Evolutionary conservation across 2,888 invertebrate species (phyloP).

Genomic region (Oegoconia quadripuncta): DNA sequence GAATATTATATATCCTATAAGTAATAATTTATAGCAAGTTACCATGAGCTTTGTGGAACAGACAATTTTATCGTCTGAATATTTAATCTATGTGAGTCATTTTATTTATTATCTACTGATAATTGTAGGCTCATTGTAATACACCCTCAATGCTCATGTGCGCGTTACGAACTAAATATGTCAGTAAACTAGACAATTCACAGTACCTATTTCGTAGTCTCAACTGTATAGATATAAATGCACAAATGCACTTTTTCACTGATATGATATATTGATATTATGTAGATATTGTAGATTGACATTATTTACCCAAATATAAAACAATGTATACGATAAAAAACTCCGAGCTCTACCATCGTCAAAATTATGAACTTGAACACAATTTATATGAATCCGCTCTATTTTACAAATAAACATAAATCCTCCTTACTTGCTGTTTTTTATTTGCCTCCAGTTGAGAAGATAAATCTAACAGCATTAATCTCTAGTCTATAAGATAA

Average conservation of each 20-base stretch:
- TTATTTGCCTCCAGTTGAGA: too few relatives aligned
- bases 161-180: slow-evolving; percentile 8
- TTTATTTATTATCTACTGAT: too few relatives aligned
- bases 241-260: slow-evolving; percentile 47
- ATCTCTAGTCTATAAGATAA: too few relatives aligned
- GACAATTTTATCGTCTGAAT: too few relatives aligned
- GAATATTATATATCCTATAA: too few relatives aligned
- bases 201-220: slow-evolving; percentile 4
- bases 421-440: too few relatives aligned
- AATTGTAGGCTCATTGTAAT: too few relatives aligned
- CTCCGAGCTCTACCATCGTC: slow-evolving; percentile 27
- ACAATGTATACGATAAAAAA: slow-evolving; percentile 53
- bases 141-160: not conserved
- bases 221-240: slow-evolving; percentile 21
- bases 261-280: slow-evolving; percentile 75
- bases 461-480: too few relatives aligned
- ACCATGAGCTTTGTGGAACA: too few relatives aligned
- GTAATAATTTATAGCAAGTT: too few relatives aligned
- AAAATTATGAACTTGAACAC: too few relatives aligned
- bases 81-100: slow-evolving; percentile 1
- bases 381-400: too few relatives aligned
- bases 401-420: slow-evolving; percentile 33
- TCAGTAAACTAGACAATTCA: slow-evolving; percentile 10
- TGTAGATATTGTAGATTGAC: slow-evolving; percentile 68
- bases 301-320: slow-evolving; percentile 59